Conservation (phyloP, 2,797 vertebrate genomes). For the Intellagama lesueurii region DNA sequence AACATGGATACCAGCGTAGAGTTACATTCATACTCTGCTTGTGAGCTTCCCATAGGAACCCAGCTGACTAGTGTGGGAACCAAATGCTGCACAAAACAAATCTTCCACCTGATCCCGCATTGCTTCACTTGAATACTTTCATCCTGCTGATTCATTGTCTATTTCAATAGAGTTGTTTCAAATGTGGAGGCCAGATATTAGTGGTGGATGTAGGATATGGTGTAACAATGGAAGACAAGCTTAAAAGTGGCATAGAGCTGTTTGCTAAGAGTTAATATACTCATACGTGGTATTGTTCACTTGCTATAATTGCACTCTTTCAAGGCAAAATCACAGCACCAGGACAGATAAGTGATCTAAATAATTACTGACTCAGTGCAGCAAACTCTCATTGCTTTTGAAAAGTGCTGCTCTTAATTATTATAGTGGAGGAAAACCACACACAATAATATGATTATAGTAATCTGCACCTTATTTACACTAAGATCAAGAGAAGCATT, state of each 20-base stretch:
- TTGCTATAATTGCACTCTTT: neutral
- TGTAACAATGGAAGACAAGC: neutral
- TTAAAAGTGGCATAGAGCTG: neutral
- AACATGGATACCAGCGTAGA: neutral
- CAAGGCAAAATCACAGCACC: neutral
- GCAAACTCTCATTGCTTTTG: neutral
- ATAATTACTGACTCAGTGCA: neutral
- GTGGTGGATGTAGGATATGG: neutral
- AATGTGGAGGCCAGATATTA: neutral
- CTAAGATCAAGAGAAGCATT: slow-evolving; percentile 14
- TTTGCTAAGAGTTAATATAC: slow-evolving; percentile 1
- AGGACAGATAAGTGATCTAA: neutral
- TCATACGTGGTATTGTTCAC: neutral
- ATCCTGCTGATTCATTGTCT: neutral
- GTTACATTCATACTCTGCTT: neutral
- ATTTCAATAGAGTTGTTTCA: neutral
- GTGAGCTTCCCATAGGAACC: neutral
- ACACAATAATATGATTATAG: neutral
- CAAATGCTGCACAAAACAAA: neutral
- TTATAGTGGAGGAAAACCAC: neutral
- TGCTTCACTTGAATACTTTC: neutral
- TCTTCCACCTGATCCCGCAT: neutral
- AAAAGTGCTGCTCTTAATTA: neutral
- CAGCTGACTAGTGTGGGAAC: neutral
- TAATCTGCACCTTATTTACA: slow-evolving; percentile 14